Evolutionary conservation across 1,140 invertebrate species (phyloP).

Genomic region (Zeugodacus cucurbitae): DNA sequence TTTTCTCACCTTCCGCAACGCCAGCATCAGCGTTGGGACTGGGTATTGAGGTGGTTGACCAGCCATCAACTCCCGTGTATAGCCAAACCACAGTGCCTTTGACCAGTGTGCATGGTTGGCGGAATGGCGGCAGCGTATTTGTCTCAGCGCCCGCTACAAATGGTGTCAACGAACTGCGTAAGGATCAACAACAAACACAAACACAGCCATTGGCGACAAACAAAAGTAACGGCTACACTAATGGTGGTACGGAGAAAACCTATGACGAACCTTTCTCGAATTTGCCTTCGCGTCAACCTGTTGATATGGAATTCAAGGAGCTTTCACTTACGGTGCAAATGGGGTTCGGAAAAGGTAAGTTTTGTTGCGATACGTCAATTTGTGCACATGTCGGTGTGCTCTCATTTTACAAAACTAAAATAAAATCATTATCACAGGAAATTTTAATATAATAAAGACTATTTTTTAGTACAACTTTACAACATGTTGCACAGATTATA

Average conservation of each 20-base stretch:
- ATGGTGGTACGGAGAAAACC: slow-evolving; percentile 36
- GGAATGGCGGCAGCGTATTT: background rate
- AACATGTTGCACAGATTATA: background rate
- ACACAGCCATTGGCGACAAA: background rate
- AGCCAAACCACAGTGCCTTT: slow-evolving; percentile 60
- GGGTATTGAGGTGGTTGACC: slow-evolving; percentile 49
- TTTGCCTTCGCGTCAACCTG: slow-evolving; percentile 68
- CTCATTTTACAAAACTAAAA: too few species aligned
- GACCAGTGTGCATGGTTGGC: slow-evolving; percentile 40
- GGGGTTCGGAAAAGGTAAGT: slow-evolving; percentile 75
- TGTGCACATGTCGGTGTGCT: too few species aligned
- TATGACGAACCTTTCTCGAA: slow-evolving; percentile 63
- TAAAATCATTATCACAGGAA: too few species aligned
- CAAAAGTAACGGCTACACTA: background rate
- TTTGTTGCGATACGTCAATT: too few species aligned
- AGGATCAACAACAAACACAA: background rate
- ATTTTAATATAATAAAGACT: too few species aligned
- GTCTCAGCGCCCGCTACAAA: background rate
- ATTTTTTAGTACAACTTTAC: too few species aligned
- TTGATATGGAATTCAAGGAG: slow-evolving; percentile 79
- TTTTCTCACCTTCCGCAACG: slow-evolving; percentile 46
- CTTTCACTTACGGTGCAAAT: slow-evolving; percentile 76
- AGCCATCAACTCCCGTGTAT: slow-evolving; percentile 8
- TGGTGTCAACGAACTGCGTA: background rate
- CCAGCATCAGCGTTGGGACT: slow-evolving; percentile 50